Percentiles rank a stretch among this genome's conserved stretches.
phyloP scores from a whole-genome alignment of 1,140 invertebrate genomes.

The Aphaenogaster ashmeadi region DNA sequence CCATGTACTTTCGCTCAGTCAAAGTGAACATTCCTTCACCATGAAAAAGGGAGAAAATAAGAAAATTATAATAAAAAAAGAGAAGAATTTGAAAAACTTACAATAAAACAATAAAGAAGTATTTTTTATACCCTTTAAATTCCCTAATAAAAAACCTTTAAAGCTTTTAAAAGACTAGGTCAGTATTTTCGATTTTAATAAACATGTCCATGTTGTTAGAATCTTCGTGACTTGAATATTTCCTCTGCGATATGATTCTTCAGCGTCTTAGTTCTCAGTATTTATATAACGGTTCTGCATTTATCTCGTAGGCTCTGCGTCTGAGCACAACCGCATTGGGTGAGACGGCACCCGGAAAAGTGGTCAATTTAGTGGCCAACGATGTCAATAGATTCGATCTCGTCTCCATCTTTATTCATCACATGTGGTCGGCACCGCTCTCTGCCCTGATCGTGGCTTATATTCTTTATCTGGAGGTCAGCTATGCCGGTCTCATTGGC shows the following conservation, averaged over 20 bases:
- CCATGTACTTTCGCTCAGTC: no score
- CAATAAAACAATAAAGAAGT: neutral
- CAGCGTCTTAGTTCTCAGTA: neutral
- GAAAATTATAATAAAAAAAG: neutral
- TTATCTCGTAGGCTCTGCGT: constrained; percentile 86
- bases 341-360: constrained; percentile 93
- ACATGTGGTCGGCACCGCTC: constrained; percentile 90
- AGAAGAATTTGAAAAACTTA: neutral
- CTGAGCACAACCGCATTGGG: constrained; percentile 90
- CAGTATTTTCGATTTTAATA: neutral
- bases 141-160: neutral
- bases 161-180: neutral
- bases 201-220: neutral
- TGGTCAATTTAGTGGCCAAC: constrained; percentile 94
- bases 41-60: neutral
- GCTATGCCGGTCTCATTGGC: constrained; percentile 90
- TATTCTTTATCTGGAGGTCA: constrained; percentile 90
- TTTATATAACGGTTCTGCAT: constrained; percentile 15
- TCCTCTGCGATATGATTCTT: neutral
- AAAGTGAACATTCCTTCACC: neutral
- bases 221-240: neutral
- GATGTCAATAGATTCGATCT: constrained; percentile 91
- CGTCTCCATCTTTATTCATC: constrained; percentile 88
- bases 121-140: neutral
- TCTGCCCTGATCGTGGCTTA: constrained; percentile 89